Conservation (phyloP, 2,113 vertebrate genomes). For the Rynchops niger region DNA sequence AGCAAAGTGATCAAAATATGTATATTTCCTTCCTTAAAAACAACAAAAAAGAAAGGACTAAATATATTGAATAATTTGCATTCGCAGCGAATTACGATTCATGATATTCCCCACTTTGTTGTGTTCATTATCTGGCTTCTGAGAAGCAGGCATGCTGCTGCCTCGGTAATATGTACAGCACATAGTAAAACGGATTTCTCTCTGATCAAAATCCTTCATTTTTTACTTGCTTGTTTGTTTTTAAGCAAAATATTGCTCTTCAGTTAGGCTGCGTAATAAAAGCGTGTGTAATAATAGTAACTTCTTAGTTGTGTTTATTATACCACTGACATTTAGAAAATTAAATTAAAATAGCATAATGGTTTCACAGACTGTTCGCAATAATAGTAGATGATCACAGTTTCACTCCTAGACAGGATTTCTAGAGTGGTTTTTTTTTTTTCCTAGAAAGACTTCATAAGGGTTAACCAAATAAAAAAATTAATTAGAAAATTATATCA, state of each 20-base stretch:
- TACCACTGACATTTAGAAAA: not conserved
- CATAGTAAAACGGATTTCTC: conserved; percentile 20
- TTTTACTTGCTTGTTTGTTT: conserved; percentile 3
- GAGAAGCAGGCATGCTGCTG: conserved; percentile 28
- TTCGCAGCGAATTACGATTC: not conserved
- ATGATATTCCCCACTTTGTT: not conserved
- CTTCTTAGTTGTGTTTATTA: not conserved
- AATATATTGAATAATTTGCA: not conserved
- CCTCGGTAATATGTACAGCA: conserved; percentile 50
- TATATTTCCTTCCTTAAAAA: not conserved
- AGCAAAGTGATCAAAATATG: conserved; percentile 47
- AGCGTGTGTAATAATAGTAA: not conserved
- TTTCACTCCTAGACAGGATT: not conserved
- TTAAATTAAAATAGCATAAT: not conserved
- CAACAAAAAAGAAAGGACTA: not conserved
- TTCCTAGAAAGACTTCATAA: not conserved
- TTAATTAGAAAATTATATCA: not conserved
- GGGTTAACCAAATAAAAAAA: not conserved
- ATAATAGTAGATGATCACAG: not conserved
- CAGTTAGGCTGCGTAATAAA: not conserved
- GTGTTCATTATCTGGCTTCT: conserved; percentile 35
- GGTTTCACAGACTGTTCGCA: not conserved
- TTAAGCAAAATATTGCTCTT: not conserved
- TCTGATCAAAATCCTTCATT: conserved; percentile 32
- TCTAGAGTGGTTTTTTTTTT: not conserved